Conservation (phyloP, 2,888 invertebrate genomes). For the Eumacrocentrus americanus region DNA sequence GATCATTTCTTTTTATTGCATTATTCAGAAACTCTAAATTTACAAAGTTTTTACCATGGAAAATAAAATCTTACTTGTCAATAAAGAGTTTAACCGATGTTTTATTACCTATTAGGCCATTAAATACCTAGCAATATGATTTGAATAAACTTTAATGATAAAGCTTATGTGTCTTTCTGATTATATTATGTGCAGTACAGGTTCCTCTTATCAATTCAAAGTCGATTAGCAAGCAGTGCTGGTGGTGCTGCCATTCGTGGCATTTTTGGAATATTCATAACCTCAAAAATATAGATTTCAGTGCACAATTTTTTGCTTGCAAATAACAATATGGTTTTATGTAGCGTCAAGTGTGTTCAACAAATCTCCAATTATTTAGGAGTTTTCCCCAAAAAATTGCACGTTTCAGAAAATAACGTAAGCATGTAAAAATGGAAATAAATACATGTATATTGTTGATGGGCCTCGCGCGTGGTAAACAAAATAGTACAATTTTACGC, state of each 20-base stretch:
- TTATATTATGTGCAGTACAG: no score
- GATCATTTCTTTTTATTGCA: no score
- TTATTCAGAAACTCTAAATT: no score
- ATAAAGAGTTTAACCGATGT: no score
- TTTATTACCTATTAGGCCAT: no score
- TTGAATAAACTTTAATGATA: no score
- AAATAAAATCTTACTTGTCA: no score
- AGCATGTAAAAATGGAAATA: conserved; percentile 37
- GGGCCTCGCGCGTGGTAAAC: no score
- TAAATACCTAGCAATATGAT: no score
- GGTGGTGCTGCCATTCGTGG: conserved; percentile 22
- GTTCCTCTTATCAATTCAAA: not conserved
- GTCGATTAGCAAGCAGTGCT: not conserved
- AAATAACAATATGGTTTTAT: conserved; percentile 50
- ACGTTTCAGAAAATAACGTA: conserved; percentile 51
- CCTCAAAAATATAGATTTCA: conserved; percentile 3
- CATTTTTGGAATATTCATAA: not conserved
- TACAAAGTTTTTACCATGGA: no score
- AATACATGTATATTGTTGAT: no score
- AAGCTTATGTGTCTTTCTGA: no score
- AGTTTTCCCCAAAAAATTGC: conserved; percentile 44
- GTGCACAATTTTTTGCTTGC: not conserved
- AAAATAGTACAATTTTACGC: not conserved
- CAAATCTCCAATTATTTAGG: conserved; percentile 52
- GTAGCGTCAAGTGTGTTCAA: conserved; percentile 51